Conservation (phyloP, 2,797 vertebrate species). For the Craterocephalus amniculus region DNA sequence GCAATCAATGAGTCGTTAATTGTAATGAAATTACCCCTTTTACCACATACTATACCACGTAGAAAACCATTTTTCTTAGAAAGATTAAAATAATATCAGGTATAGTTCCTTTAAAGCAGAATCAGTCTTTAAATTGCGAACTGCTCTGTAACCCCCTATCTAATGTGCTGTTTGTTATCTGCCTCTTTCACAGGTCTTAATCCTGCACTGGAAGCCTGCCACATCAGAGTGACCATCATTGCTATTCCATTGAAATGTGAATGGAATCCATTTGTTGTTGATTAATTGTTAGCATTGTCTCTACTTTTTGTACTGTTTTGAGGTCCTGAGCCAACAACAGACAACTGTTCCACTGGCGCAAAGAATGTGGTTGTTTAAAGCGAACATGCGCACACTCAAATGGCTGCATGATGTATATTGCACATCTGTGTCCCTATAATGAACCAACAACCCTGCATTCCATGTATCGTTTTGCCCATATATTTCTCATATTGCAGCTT, state of each 20-base stretch:
- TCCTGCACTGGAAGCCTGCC: conserved; percentile 54
- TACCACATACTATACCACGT: too few species aligned
- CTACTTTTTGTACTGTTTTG: conserved; percentile 56
- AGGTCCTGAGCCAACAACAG: conserved; percentile 50
- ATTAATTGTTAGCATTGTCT: conserved; percentile 56
- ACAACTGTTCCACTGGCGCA: conserved; percentile 56
- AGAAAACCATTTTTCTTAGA: too few species aligned
- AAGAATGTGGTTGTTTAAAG: conserved; percentile 32
- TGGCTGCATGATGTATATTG: conserved; percentile 29
- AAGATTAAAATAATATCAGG: too few species aligned
- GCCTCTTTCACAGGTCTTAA: conserved; percentile 80
- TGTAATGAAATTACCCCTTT: too few species aligned
- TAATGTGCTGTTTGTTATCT: conserved; percentile 42
- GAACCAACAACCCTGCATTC: conserved; percentile 33
- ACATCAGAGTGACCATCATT: conserved; percentile 58
- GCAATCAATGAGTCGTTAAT: too few species aligned
- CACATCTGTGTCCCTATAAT: conserved; percentile 31
- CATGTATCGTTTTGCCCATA: conserved; percentile 4
- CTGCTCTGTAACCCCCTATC: conserved; percentile 7
- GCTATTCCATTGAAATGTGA: conserved; percentile 81
- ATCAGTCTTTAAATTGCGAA: not conserved
- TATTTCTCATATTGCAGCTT: conserved; percentile 17
- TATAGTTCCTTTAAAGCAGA: too few species aligned
- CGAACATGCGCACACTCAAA: conserved; percentile 27
- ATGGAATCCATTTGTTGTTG: conserved; percentile 74